Base-by-base conservation (phyloP, 1,140 invertebrate genomes). In the Mylabris phalerata region DNA sequence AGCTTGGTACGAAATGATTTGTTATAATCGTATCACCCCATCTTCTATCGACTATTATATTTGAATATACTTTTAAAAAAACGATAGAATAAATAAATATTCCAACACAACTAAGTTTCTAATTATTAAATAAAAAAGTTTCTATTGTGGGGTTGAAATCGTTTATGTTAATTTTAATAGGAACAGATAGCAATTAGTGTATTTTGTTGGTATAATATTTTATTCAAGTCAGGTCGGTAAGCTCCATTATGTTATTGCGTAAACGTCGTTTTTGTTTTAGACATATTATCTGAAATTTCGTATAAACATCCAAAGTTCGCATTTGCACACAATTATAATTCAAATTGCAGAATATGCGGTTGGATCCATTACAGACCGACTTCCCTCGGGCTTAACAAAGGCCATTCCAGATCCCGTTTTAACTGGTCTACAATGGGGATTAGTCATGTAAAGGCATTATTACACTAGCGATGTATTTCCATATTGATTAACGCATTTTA, bases 271-370 rank as follows among this genome's bases (percentile, higher is more conserved):
- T 55, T 60, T 60, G 58, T 60, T 47, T 48, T 47, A 32, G 58
- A 47, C 39, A 47, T 59, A 62, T 59, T 62, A 55, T 62, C 54
- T 52, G 50, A 47, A 62, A 62, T 62, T 62, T 56, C 56, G 55
- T 55, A 62, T 59, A 59, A 62, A 62, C 57, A 54, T 50, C 50
- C 51, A 55, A 62, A 59, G 60, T 62, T 62, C 48, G 57, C 60
- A 62, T 59, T 62, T 59, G 51, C 51, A 59, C 56, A 62, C 60
- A 62, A 55, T 62, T 62, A 62, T 62, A 59, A 62, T 62, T 62
- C 56, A 59, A 62, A 62, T 62, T 62, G 56, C 50, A 55, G 60
- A 62, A 62, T 62, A 62, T 62, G 48, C 56, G 60, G 56, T 56
- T 59, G 52, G 55, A 58, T 62, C 60, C 60, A 62, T 62, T 62